These are phyloP conservation scores for Chironomus tentans DNA, from an alignment of 2,888 invertebrate genomes.

Conservation along the genomic window DNA sequence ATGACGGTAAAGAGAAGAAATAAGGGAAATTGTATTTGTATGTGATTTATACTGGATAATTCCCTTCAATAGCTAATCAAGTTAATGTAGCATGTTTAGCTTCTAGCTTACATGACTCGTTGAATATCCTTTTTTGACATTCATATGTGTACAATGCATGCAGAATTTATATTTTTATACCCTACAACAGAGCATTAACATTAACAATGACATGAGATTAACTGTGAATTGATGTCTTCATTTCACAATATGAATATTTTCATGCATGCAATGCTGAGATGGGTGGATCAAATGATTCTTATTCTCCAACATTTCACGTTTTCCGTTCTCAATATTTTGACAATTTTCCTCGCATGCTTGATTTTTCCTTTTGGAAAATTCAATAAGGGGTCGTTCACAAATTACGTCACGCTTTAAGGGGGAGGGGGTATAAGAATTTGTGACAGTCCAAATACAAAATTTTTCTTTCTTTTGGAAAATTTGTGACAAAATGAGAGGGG, in stretches of 20 bases:
- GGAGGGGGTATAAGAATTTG: too few relatives aligned
- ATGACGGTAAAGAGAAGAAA: neutral
- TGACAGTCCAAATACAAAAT: too few relatives aligned
- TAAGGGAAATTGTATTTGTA: slow-evolving; percentile 16
- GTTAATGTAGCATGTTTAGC: slow-evolving; percentile 27
- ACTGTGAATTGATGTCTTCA: slow-evolving; percentile 5
- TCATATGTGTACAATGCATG: too few relatives aligned
- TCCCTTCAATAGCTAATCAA: slow-evolving; percentile 25
- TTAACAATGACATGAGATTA: slow-evolving; percentile 6
- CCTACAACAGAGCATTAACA: neutral
- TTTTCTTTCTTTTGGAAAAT: too few relatives aligned
- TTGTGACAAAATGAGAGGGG: too few relatives aligned
- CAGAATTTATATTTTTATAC: too few relatives aligned
- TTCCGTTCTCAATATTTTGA: neutral
- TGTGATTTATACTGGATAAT: slow-evolving; percentile 21
- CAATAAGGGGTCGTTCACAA: too few relatives aligned
- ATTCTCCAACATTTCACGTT: neutral
- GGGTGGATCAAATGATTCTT: too few relatives aligned
- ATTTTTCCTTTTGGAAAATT: neutral
- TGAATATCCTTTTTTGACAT: neutral
- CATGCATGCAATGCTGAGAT: neutral
- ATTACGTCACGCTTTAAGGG: too few relatives aligned
- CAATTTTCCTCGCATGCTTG: neutral
- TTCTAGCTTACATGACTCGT: neutral
- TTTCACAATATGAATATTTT: neutral